These are phyloP conservation scores for Orestias chungarensis DNA, from an alignment of 2,797 vertebrate species.

Conservation along the genomic window DNA sequence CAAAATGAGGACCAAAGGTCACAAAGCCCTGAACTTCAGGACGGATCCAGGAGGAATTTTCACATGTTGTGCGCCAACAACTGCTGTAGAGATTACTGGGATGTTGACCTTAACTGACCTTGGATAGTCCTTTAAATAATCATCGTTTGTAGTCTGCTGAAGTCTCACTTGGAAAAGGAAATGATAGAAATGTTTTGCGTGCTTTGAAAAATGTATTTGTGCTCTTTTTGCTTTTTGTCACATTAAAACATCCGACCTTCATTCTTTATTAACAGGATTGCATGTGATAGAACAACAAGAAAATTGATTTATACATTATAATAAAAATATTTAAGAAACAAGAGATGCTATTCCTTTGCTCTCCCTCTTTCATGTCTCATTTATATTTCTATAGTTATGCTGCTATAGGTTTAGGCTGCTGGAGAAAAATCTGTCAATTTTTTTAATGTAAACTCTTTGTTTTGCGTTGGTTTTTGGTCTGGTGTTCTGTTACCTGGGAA, in stretches of 20 bases:
- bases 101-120: slow-evolving; percentile 65
- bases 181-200: neutral
- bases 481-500: too few species aligned
- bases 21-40: slow-evolving; percentile 41
- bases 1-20: slow-evolving; percentile 56
- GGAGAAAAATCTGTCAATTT: too few species aligned
- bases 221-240: neutral
- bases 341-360: neutral
- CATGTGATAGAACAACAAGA: neutral
- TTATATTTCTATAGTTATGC: too few species aligned
- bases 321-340: neutral
- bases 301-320: neutral
- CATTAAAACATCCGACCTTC: neutral
- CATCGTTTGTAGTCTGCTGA: slow-evolving; percentile 27
- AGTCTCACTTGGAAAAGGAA: neutral
- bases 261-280: neutral
- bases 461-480: too few species aligned
- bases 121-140: slow-evolving; percentile 33
- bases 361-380: too few species aligned
- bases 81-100: slow-evolving; percentile 33
- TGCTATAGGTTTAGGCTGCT: too few species aligned
- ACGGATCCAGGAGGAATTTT: slow-evolving; percentile 50
- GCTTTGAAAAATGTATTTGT: neutral
- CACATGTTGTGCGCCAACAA: slow-evolving; percentile 50
- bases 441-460: too few species aligned